Evolutionary conservation across 2,113 vertebrate genomes (phyloP).

Genomic region (Oryzias celebensis): DNA sequence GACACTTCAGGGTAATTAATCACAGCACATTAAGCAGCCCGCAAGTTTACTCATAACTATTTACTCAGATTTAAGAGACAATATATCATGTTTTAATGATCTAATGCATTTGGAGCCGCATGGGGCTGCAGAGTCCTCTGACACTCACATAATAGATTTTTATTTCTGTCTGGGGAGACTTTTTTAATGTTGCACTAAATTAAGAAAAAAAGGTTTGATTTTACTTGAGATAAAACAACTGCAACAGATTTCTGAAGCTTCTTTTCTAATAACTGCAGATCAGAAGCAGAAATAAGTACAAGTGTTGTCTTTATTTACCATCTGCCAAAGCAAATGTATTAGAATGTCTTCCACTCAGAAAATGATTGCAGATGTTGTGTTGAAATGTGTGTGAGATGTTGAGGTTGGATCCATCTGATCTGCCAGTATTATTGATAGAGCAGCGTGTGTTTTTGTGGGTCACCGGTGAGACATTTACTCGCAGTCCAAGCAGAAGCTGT

Average conservation of each 20-base stretch:
- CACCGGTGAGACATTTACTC: constrained; percentile 25
- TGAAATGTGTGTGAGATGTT: too few relatives aligned
- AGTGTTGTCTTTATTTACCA: neutral
- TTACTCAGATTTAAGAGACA: constrained; percentile 25
- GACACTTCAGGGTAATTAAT: constrained; percentile 62
- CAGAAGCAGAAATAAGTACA: neutral
- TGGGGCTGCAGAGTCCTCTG: constrained; percentile 12
- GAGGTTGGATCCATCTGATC: neutral
- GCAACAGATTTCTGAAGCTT: too few relatives aligned
- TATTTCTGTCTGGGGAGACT: constrained; percentile 13
- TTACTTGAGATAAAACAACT: too few relatives aligned
- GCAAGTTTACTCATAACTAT: constrained; percentile 45
- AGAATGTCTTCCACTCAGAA: too few relatives aligned
- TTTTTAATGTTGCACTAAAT: neutral
- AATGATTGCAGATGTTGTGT: too few relatives aligned
- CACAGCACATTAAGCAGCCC: constrained; percentile 47
- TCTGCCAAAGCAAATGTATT: too few relatives aligned
- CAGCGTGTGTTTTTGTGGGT: constrained; percentile 10
- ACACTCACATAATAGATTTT: constrained; percentile 41
- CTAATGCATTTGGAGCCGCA: constrained; percentile 3
- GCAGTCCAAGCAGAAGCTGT: constrained; percentile 25
- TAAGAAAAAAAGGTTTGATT: too few relatives aligned
- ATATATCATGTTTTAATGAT: neutral
- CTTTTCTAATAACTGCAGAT: neutral
- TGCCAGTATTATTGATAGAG: constrained; percentile 18